Base-by-base conservation (phyloP, 2,888 invertebrate genomes). In the Muscina levida region DNA sequence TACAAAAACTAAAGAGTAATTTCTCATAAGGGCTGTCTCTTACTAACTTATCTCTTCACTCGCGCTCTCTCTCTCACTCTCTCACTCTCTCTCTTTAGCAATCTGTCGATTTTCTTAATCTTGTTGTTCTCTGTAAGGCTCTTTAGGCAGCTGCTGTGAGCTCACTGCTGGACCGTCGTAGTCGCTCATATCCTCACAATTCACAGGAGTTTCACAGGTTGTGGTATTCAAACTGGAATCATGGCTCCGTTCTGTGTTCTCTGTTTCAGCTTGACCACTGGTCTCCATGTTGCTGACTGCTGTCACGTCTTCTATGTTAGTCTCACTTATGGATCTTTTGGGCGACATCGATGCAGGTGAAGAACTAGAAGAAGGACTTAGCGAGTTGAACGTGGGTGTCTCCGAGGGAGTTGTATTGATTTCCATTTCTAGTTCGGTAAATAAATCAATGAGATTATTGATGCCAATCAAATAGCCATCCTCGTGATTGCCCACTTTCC, bases 401-500 rank as follows among this genome's bases (percentile, higher is more conserved):
- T 59, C 76, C 10, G 31, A 56, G 10, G 76, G 66, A 2, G 57
- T 51, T 1, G 77, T 73, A 44, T 73, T 68, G n/a, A 79, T 56
- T 72, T 84, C 83, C 13, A 74, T 67, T 75, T 87, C 86, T 72
- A 91, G 84, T 83, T 90, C 90, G 19, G 85, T 85, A 86, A 98
- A 96, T 84, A 97, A 95, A 83, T 95, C 94, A 85, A 98, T 95
- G 83, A 98, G 92, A 91, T 97, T 97, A 88, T 97, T 95, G 67
- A 98, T 93, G 79, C 98, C 98, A 83, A 96, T 96, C 84, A 98
- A 92, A 91, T 98, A 98, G 82, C 98, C 98, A 88, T 98, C 98
- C 92, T 98, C 98, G 88, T 97, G 98, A 91, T 97, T 98, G 51
- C 98, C 98, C 79, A 97, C 97, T 87, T 94, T 95, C 98, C 98